Evolutionary conservation across 1,140 invertebrate genomes (phyloP).

Genomic region (Cyphomyrmex costatus): DNA sequence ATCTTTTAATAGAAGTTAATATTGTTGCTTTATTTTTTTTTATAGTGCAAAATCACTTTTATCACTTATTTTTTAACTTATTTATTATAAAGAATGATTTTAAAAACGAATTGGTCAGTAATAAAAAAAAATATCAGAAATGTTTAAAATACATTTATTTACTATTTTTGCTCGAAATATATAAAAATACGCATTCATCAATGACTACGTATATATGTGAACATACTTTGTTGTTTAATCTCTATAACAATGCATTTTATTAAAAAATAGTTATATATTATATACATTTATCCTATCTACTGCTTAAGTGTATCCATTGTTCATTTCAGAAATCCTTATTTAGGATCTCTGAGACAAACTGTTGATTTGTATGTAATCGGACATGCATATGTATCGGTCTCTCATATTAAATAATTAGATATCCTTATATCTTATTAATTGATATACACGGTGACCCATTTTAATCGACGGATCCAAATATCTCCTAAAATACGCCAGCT

Average conservation of each 20-base stretch:
- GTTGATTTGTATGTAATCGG: conserved; percentile 74
- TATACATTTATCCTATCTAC: conserved; percentile 83
- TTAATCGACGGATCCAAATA: too few species aligned
- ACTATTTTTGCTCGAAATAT: conserved; percentile 81
- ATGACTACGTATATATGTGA: conserved; percentile 82
- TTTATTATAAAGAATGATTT: conserved; percentile 45
- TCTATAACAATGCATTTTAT: conserved; percentile 82
- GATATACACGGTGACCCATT: too few species aligned
- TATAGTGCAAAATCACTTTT: conserved; percentile 32
- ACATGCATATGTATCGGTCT: conserved; percentile 73
- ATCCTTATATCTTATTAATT: not conserved
- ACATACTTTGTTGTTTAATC: conserved; percentile 79
- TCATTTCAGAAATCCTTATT: conserved; percentile 79
- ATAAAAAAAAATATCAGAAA: conserved; percentile 40
- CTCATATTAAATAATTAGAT: conserved; percentile 70
- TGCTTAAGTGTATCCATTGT: conserved; percentile 69
- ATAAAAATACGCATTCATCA: conserved; percentile 84
- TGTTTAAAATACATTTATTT: conserved; percentile 80
- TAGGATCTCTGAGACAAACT: conserved; percentile 81
- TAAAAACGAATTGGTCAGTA: not conserved
- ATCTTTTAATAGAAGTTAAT: not conserved
- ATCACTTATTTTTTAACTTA: conserved; percentile 45
- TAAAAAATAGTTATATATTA: conserved; percentile 81
- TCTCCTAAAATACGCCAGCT: too few species aligned
- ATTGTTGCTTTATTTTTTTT: not conserved